These are phyloP conservation scores for Patella ulyssiponensis DNA, from an alignment of 2,888 invertebrate genomes.

Conservation along the genomic window DNA sequence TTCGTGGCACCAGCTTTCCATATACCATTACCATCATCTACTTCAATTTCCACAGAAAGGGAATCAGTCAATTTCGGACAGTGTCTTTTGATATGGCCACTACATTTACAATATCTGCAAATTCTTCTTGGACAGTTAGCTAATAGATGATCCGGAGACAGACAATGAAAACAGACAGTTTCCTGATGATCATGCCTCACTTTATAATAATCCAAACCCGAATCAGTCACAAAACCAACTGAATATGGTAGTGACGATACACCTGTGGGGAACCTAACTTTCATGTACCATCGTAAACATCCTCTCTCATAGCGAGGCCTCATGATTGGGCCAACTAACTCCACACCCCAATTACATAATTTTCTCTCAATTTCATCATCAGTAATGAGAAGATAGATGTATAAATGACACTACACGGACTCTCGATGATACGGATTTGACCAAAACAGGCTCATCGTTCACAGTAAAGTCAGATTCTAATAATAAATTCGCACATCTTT, in stretches of 20 bases:
- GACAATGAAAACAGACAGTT: neutral
- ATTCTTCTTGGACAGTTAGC: neutral
- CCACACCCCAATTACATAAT: neutral
- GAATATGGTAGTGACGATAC: neutral
- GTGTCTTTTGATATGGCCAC: neutral
- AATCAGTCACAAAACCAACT: neutral
- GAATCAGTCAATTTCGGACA: neutral
- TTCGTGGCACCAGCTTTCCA: neutral
- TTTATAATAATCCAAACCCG: neutral
- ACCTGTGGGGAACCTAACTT: neutral
- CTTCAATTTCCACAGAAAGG: too few relatives aligned
- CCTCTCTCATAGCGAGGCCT: neutral
- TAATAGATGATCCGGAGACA: neutral
- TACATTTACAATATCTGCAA: neutral
- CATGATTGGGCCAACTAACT: neutral
- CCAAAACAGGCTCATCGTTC: neutral
- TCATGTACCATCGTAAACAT: neutral
- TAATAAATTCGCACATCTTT: neutral
- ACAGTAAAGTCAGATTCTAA: neutral
- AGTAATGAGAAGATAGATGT: neutral
- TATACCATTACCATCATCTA: neutral
- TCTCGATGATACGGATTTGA: neutral
- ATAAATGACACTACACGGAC: neutral
- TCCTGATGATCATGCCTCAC: conserved; percentile 3
- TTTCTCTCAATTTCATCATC: neutral